Evolutionary conservation across 1,140 invertebrate species (phyloP).

Genomic region (Sinella curviseta): DNA sequence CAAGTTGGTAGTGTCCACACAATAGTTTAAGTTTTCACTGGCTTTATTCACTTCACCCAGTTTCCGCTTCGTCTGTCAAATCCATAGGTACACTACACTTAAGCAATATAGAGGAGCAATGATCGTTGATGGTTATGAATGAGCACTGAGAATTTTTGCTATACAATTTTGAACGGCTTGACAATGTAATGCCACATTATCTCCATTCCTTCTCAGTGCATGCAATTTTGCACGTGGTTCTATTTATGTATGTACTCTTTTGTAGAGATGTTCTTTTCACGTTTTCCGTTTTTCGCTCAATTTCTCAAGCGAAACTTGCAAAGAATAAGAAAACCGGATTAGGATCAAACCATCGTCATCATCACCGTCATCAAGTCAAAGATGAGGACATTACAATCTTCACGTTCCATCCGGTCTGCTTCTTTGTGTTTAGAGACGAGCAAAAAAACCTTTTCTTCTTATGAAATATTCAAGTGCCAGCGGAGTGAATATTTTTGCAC

Average conservation of each 20-base stretch:
- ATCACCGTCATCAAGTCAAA: slow-evolving; percentile 12
- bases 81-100: too few species aligned
- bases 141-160: too few species aligned
- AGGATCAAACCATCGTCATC: neutral
- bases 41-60: neutral
- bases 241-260: neutral
- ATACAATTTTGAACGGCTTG: too few species aligned
- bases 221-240: too few species aligned
- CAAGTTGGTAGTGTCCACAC: too few species aligned
- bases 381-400: slow-evolving; percentile 1
- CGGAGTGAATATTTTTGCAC: neutral
- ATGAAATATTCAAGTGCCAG: neutral
- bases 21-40: neutral
- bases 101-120: too few species aligned
- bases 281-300: neutral
- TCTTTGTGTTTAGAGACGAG: neutral
- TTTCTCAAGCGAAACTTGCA: neutral
- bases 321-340: slow-evolving; percentile 8
- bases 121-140: too few species aligned
- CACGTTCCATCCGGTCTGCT: neutral
- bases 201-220: too few species aligned
- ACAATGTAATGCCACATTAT: too few species aligned
- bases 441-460: neutral
- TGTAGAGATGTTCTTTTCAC: neutral
- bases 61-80: neutral